Conservation (phyloP, 1,140 invertebrate genomes). For the Rhopalosiphum padi region DNA sequence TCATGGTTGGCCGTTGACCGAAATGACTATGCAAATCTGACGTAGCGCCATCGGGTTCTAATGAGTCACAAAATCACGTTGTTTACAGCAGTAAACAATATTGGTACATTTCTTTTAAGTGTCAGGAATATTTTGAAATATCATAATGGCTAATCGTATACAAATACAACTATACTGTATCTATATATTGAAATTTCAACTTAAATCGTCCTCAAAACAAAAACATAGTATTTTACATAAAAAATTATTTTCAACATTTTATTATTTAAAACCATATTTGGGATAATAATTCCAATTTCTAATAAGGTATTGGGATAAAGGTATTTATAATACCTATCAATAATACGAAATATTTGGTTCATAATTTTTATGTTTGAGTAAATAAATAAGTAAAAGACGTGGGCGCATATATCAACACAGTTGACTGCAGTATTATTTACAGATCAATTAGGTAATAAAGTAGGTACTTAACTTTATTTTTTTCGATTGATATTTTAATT, state of each 20-base stretch:
- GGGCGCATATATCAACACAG: not conserved
- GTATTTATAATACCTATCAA: not conserved
- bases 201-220: not conserved
- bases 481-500: not conserved
- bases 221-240: not conserved
- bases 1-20: conserved; percentile 57
- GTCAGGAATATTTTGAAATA: not conserved
- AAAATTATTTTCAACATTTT: not conserved
- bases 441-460: not conserved
- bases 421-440: not conserved
- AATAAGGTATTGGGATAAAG: no score
- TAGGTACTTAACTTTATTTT: not conserved
- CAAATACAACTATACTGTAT: not conserved
- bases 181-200: not conserved
- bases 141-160: not conserved
- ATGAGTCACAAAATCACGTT: conserved; percentile 1
- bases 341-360: not conserved
- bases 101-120: not conserved
- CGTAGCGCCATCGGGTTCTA: conserved; percentile 40
- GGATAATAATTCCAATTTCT: no score
- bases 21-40: conserved; percentile 57
- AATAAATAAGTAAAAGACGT: not conserved
- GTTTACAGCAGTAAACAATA: conserved; percentile 24
- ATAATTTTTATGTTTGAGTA: not conserved
- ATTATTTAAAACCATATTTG: not conserved